Base-by-base conservation (phyloP, 2,888 invertebrate genomes). In the Amiota mariae region DNA sequence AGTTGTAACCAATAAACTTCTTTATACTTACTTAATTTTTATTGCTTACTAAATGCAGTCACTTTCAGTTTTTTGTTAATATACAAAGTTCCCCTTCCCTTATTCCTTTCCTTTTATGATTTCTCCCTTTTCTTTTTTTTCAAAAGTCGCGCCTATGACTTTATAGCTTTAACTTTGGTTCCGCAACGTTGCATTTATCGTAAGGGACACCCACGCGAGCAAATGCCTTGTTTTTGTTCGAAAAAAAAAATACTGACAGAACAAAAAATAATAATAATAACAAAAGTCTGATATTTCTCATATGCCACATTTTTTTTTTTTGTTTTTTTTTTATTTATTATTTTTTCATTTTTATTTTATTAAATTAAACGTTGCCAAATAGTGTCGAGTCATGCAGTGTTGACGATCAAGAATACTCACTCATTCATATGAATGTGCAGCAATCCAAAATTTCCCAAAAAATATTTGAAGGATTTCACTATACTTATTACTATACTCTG, bases 361-460 rank as follows among this genome's bases (percentile, higher is more conserved):
- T 59, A 20, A 18, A 59, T 15, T 20, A 12, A 59, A 20, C 59
- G 20, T 15, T 20, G 59, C 59, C 11, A 59, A 59, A 59, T 20
- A 80, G 82, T 83, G 83, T 84, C 85, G 83, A 84, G 85, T 85
- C 85, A 85, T 79, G 85, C 81, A 77, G 81, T 84, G 83, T 36
- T 36, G 36, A 36, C 36, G 36, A 36, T 4, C 36, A 36, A 36
- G 36, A 36, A 36, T 36, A 36, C 8, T 36, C 36, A 36, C 36
- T 36, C 36, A 36, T 36, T 36, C 36, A 36, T 36, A 36, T 36
- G 36, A 36, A 36, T 36, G 36, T 36, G 36, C 36, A 36, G 36
- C 36, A 36, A 36, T 36, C 36, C 36, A 36, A 36, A 36, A 36
- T 36, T 4, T 36, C 36, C 36, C 36, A 59, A 59, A 15, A 11